phyloP scores from a whole-genome alignment of 2,888 invertebrate genomes.

The Oxycera nigricornis region DNA sequence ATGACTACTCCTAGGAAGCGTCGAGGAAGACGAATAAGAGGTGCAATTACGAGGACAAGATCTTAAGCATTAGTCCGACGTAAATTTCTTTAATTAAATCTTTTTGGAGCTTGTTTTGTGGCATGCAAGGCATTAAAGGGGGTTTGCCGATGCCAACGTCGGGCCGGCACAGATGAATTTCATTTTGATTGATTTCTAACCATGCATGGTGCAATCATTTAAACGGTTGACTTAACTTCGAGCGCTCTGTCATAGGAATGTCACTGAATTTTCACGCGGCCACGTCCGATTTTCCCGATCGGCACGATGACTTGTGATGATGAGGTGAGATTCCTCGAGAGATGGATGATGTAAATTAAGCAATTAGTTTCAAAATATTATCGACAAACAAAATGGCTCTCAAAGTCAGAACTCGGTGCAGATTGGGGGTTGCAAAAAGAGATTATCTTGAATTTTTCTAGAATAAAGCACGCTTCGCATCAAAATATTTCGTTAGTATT shows the following conservation, averaged over 20 bases:
- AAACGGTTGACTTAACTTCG: constrained; percentile 31
- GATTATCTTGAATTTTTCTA: too few relatives aligned
- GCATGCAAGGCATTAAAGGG: neutral
- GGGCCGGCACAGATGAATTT: constrained; percentile 3
- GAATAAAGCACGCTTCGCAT: too few relatives aligned
- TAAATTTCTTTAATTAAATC: constrained; percentile 45
- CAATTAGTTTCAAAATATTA: neutral
- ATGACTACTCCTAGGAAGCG: neutral
- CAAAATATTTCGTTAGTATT: too few relatives aligned
- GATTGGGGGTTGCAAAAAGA: too few relatives aligned
- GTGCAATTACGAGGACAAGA: constrained; percentile 38
- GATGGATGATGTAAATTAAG: constrained; percentile 19
- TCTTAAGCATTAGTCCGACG: constrained; percentile 37
- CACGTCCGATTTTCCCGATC: neutral
- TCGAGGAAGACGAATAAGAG: constrained; percentile 26
- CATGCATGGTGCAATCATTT: constrained; percentile 38
- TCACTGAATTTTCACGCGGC: constrained; percentile 5
- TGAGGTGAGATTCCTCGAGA: neutral
- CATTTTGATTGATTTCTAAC: constrained; percentile 34
- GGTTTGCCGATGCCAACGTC: neutral
- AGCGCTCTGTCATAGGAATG: constrained; percentile 16
- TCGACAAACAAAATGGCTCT: neutral
- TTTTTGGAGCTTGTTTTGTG: constrained; percentile 21
- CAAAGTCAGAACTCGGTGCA: too few relatives aligned
- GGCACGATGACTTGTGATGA: neutral